Evolutionary conservation across 2,888 invertebrate genomes (phyloP).

Genomic region (Lobophora halterata): DNA sequence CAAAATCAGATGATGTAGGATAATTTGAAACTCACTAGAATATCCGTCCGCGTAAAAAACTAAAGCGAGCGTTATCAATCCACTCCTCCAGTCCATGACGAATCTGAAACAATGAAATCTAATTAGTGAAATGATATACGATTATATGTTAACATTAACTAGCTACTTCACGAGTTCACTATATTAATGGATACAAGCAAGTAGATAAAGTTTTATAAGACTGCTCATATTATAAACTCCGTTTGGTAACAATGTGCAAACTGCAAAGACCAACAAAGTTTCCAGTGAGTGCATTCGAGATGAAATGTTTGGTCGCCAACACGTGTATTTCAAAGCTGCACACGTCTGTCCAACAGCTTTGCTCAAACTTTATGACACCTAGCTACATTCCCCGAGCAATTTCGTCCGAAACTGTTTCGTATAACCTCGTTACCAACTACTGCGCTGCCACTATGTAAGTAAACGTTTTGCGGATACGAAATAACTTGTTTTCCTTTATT

Average conservation of each 20-base stretch:
- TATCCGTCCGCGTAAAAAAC: slow-evolving; percentile 66
- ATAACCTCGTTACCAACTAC: slow-evolving; percentile 72
- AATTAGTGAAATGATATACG: slow-evolving; percentile 3
- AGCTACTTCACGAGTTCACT: slow-evolving; percentile 11
- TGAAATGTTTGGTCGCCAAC: slow-evolving; percentile 53
- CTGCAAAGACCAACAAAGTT: slow-evolving; percentile 47
- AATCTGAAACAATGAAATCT: too few relatives aligned
- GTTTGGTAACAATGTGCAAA: slow-evolving; percentile 37
- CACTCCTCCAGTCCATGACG: slow-evolving; percentile 69
- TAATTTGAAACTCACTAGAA: slow-evolving; percentile 60
- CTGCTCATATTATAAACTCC: slow-evolving; percentile 21
- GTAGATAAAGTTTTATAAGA: slow-evolving; percentile 14
- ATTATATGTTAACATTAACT: slow-evolving; percentile 6
- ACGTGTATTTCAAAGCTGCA: slow-evolving; percentile 60
- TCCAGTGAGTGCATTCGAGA: slow-evolving; percentile 41
- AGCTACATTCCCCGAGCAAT: slow-evolving; percentile 67
- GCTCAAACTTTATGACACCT: slow-evolving; percentile 73
- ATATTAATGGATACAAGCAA: slow-evolving; percentile 10
- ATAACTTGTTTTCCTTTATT: slow-evolving; percentile 66
- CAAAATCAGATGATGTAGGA: slow-evolving; percentile 2
- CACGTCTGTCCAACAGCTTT: slow-evolving; percentile 63
- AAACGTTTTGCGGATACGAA: slow-evolving; percentile 65
- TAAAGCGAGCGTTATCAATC: slow-evolving; percentile 51
- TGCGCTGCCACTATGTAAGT: slow-evolving; percentile 56
- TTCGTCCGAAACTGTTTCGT: slow-evolving; percentile 66